Conservation (phyloP, 1,140 invertebrate species). For the Akabosia matsudoensis region DNA sequence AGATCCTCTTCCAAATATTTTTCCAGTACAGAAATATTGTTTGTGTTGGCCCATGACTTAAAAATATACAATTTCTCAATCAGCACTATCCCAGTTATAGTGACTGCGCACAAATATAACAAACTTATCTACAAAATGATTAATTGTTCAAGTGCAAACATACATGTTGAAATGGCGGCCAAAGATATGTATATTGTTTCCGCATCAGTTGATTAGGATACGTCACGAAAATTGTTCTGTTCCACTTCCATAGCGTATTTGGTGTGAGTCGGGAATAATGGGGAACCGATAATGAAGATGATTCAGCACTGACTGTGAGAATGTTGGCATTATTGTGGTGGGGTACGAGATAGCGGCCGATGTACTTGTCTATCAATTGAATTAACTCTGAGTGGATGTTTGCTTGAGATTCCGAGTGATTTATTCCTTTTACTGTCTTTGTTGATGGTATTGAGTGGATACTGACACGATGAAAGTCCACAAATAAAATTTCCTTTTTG, state of each 20-base stretch:
- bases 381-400: background rate
- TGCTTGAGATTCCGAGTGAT: background rate
- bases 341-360: conserved; percentile 32
- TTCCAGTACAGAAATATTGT: conserved; percentile 29
- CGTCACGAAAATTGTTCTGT: conserved; percentile 23
- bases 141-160: conserved; percentile 4
- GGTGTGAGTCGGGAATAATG: conserved; percentile 5
- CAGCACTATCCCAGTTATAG: background rate
- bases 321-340: too few species aligned
- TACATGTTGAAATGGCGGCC: conserved; percentile 14
- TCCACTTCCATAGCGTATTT: conserved; percentile 30
- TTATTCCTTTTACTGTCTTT: conserved; percentile 9
- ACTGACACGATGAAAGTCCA: conserved; percentile 59
- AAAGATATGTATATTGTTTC: conserved; percentile 7
- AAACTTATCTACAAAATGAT: background rate
- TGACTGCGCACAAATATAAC: background rate
- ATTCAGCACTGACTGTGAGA: background rate
- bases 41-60: conserved; percentile 41
- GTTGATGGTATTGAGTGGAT: background rate
- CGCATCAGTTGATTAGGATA: background rate
- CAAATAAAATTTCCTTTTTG: conserved; percentile 60
- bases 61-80: background rate
- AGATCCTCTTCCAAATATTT: conserved; percentile 25
- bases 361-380: conserved; percentile 24
- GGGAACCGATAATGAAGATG: background rate